These are phyloP conservation scores for Discoglossus pictus DNA, from an alignment of 2,797 vertebrate species.

Conservation along the genomic window DNA sequence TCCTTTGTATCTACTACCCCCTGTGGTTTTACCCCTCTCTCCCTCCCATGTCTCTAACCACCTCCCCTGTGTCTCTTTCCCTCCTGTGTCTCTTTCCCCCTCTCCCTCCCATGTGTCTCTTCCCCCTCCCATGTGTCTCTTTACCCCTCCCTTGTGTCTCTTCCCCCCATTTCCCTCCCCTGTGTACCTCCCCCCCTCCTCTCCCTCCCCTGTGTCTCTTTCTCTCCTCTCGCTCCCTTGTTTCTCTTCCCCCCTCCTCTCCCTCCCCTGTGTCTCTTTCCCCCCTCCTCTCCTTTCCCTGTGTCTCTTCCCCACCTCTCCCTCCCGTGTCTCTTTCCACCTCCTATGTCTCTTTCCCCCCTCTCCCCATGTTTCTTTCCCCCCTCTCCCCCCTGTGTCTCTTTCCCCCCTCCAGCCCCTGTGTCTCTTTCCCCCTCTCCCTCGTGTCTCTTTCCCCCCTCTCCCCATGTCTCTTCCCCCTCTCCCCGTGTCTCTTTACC, in stretches of 20 bases:
- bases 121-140: not conserved
- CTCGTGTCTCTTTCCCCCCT: too few relatives aligned
- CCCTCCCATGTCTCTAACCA: not conserved
- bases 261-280: not conserved
- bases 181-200: not conserved
- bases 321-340: not conserved
- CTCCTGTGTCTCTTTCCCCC: not conserved
- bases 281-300: not conserved
- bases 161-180: not conserved
- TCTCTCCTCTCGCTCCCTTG: not conserved
- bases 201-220: not conserved
- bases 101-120: not conserved
- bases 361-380: too few relatives aligned
- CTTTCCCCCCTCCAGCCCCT: too few relatives aligned
- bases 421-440: too few relatives aligned
- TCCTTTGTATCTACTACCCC: too few relatives aligned
- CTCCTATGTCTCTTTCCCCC: too few relatives aligned
- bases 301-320: not conserved
- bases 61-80: not conserved
- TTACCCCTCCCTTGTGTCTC: not conserved
- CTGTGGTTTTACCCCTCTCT: too few relatives aligned
- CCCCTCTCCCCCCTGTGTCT: too few relatives aligned
- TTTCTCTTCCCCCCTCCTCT: not conserved
- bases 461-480: too few relatives aligned
- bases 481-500: too few relatives aligned